phyloP scores from a whole-genome alignment of 2,113 vertebrate genomes.

The mouse (Mus musculus) region GRCm39 chr10:130039001-130039500 shows the following conservation, averaged over 20 bases:
- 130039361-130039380: too few species aligned
- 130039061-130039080: background rate
- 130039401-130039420: background rate
- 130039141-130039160: background rate
- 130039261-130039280: background rate
- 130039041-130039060: background rate
- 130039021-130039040: background rate
- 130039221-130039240: background rate
- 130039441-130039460: background rate
- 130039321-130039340: background rate
- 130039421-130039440: background rate
- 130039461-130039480: background rate
- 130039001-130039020: too few species aligned
- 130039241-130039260: background rate
- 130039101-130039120: background rate
- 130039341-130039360: background rate
- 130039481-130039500: background rate
- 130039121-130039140: background rate
- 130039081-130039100: background rate
- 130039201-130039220: background rate
- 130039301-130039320: background rate
- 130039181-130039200: background rate
- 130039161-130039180: background rate
- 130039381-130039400: too few species aligned
- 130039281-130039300: background rate